Evolutionary conservation across 2,113 vertebrate species (phyloP), one percentile per base, ranked within the genome.

Genomic region (Salvelinus namaycush): DNA sequence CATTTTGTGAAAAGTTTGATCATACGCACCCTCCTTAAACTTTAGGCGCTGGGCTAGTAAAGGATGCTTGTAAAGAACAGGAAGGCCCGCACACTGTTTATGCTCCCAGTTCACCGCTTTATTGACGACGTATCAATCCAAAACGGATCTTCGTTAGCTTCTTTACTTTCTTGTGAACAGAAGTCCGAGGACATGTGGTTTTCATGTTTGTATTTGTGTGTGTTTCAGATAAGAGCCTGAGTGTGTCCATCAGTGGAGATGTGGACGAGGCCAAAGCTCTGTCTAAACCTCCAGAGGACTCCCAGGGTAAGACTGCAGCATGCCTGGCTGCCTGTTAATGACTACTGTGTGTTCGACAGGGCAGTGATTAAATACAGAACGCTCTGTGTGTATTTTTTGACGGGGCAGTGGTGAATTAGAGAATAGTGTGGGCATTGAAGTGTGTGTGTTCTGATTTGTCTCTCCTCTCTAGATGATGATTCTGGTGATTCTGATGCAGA

Each of bases 241-340:
- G 76, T 20, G 94, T 97, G 79, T 94, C 95, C 0, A 97, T 99
- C 1, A 96, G 94, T 79, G 98, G 98, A 3, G 98, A 96, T 0
- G 96, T 99, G 70, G 97, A 99, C 7, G 98, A 99, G 88, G 98
- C 97, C 89, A 99, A 96, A 82, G 98, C 97, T 22, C 91, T 99
- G 48, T 97, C 96, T 83, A 99, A 98, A 82, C 97, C 96, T 0
- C 96, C 96, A 0, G 98, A 99, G 73, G 98, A 99, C 87, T 99
- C 97, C 0, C 97, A 98, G 89, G 98, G 97, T 99, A 92, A 31
- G 70, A 62, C 7, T n/a, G 7, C 59, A 8, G 4, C 51, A 18
- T 54, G 51, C 16, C 13, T 54, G 39, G 9, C 9, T 44, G 39
- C 39, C 39, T 44, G 39, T 44, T 44, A 31, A 31, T 31, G 29